phyloP scores from a whole-genome alignment of 2,888 invertebrate species.

The Tetropium fuscum region DNA sequence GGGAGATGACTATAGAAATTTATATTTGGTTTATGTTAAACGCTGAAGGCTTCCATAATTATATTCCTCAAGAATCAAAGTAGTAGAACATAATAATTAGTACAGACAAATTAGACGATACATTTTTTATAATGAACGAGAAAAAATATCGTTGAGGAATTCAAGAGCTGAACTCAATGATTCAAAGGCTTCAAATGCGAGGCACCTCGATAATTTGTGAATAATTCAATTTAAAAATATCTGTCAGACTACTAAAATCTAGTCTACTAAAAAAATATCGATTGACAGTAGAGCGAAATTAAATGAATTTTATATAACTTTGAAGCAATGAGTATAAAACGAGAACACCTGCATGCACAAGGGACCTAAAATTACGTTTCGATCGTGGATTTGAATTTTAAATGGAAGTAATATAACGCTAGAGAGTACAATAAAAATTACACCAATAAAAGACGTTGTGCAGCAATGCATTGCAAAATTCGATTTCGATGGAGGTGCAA shows the following conservation, averaged over 20 bases:
- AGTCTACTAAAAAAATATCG: neutral
- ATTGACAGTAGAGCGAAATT: neutral
- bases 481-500: constrained; percentile 25
- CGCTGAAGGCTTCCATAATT: no score
- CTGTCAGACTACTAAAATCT: constrained; percentile 1
- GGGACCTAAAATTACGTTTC: constrained; percentile 17
- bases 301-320: constrained; percentile 22
- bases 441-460: constrained; percentile 28
- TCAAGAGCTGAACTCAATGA: neutral
- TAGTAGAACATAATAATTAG: no score
- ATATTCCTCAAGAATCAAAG: no score
- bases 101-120: no score
- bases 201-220: no score
- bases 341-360: constrained; percentile 13
- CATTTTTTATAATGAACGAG: no score
- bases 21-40: no score
- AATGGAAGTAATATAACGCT: constrained; percentile 26
- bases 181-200: neutral
- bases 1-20: no score
- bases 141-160: neutral
- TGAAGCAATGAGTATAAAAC: constrained; percentile 3
- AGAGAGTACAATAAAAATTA: constrained; percentile 25
- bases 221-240: neutral
- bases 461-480: constrained; percentile 25
- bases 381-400: constrained; percentile 24